Base-by-base conservation (phyloP, 2,888 invertebrate genomes). In the Deilephila elpenor region DNA sequence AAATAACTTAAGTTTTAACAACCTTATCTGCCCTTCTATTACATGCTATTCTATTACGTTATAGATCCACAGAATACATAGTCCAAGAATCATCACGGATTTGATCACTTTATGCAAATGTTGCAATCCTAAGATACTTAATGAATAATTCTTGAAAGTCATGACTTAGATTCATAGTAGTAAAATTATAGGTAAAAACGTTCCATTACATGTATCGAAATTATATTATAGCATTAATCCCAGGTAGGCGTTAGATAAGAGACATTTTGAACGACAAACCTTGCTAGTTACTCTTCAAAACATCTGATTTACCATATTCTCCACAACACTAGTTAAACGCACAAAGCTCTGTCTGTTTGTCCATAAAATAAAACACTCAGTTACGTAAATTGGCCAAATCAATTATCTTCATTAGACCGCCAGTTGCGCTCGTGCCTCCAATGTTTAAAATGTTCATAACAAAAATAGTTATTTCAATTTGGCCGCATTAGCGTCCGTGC, bases 391-490 rank as follows among this genome's bases (percentile, higher is more conserved):
- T 89, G 88, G 84, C 84, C 83, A 79, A 82, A 86, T 80, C 85
- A 89, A 88, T 91, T 91, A 90, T 80, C 85, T 72, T 78, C 75
- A 85, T 89, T 88, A 90, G 77, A 76, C 80, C 74, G 73, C 78
- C 83, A 79, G 79, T 82, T 80, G 78, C 75, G 82, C 85, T 87
- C 89, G 87, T 88, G 88, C 85, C 78, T 81, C 62, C 67, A 73
- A 37, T 86, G 80, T 88, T 88, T 88, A 85, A 81, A 81, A 79
- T 87, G 85, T 83, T 85, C 86, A 86, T 90, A 86, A 84, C 80
- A 83, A 79, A 86, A 82, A 84, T 89, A 83, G 88, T 88, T 85
- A 84, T 86, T 88, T 92, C 91, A 91, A 93, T 92, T 91, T 89
- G 76, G 85, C 81, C 79, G 80, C 79, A 86, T 92, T 91, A 91